Percentiles rank a stretch among this genome's conserved stretches.
phyloP scores from a whole-genome alignment of 2,888 invertebrate species.

The Drosophila testacea region DNA sequence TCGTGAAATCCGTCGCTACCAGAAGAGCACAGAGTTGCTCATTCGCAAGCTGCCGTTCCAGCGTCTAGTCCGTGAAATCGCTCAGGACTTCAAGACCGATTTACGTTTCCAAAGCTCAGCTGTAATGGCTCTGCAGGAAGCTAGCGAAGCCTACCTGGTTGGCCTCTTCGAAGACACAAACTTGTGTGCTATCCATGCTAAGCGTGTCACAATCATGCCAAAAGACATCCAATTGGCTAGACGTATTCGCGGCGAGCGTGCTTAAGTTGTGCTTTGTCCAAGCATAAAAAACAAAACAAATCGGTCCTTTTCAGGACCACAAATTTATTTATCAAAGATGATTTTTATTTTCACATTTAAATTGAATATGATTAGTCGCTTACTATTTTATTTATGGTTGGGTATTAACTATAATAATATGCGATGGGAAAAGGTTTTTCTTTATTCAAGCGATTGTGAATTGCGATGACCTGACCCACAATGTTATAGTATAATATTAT shows the following conservation, averaged over 20 bases:
- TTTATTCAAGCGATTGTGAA: too few species aligned
- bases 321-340: constrained; percentile 16
- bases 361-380: too few species aligned
- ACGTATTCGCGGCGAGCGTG: neutral
- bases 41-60: constrained; percentile 33
- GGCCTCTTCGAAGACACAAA: constrained; percentile 11
- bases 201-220: constrained; percentile 6
- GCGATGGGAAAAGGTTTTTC: too few species aligned
- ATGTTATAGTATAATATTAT: too few species aligned
- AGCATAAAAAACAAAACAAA: constrained; percentile 22
- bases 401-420: too few species aligned
- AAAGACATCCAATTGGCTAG: constrained; percentile 1
- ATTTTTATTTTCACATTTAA: constrained; percentile 15
- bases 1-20: constrained; percentile 38
- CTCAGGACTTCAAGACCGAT: constrained; percentile 42
- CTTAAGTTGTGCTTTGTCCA: constrained; percentile 1
- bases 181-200: neutral
- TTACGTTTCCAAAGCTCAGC: constrained; percentile 45
- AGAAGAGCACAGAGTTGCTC: constrained; percentile 40
- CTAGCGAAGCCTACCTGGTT: constrained; percentile 5
- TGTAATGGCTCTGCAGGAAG: constrained; percentile 29
- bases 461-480: too few species aligned
- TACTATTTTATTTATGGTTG: too few species aligned
- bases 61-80: constrained; percentile 35
- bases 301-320: constrained; percentile 55